phyloP scores from a whole-genome alignment of 2,888 invertebrate species.

The Steromphala cineraria region DNA sequence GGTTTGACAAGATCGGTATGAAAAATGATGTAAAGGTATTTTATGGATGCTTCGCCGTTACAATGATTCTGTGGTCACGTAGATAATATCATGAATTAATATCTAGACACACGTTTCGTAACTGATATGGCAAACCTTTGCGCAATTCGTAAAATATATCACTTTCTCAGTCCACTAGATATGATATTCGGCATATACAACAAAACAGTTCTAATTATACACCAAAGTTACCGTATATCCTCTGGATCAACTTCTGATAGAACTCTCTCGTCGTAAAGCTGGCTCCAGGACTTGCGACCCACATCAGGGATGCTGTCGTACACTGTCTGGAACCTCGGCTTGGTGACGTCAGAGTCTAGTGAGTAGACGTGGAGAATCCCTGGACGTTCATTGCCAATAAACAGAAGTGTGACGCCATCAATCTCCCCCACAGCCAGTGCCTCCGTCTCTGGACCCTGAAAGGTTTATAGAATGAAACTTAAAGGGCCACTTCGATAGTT shows the following conservation, averaged over 20 bases:
- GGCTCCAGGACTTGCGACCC: constrained; percentile 39
- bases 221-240: constrained; percentile 44
- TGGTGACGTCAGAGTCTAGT: constrained; percentile 34
- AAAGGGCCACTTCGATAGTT: too few relatives aligned
- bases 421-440: constrained; percentile 44
- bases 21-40: too few relatives aligned
- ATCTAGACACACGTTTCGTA: too few relatives aligned
- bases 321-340: constrained; percentile 47
- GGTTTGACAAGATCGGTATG: too few relatives aligned
- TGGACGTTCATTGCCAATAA: constrained; percentile 54
- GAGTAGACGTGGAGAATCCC: constrained; percentile 51
- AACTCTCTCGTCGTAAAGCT: constrained; percentile 38
- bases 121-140: too few relatives aligned
- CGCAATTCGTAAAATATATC: too few relatives aligned
- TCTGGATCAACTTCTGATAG: constrained; percentile 54
- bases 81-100: too few relatives aligned
- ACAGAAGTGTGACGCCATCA: constrained; percentile 39
- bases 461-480: neutral
- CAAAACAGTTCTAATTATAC: neutral
- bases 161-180: too few relatives aligned
- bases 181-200: too few relatives aligned
- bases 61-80: too few relatives aligned
- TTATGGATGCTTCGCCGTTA: too few relatives aligned
- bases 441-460: constrained; percentile 56
- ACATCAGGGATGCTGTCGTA: constrained; percentile 29